Percentiles rank a stretch among this genome's conserved stretches.
phyloP scores from a whole-genome alignment of 2,888 invertebrate species.

The Sicus ferrugineus region DNA sequence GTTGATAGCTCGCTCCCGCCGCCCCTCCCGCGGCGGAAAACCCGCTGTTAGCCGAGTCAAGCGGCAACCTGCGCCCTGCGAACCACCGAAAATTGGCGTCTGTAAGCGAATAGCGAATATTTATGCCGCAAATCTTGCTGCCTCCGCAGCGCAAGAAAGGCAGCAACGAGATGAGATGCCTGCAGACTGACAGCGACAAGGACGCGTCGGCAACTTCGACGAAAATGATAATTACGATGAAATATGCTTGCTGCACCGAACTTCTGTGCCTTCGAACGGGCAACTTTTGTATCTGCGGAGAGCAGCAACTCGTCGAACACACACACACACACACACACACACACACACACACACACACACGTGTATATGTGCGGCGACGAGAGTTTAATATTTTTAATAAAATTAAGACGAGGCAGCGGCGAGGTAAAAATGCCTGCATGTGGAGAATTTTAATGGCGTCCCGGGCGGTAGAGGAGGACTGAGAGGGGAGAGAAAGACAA shows the following conservation, averaged over 20 bases:
- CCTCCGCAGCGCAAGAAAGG: neutral
- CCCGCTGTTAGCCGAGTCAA: no score
- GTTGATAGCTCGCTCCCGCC: no score
- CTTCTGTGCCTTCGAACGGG: no score
- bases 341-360: conserved; percentile 40
- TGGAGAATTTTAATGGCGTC: neutral
- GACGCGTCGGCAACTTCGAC: neutral
- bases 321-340: conserved; percentile 36
- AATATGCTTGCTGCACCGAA: neutral
- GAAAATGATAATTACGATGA: neutral
- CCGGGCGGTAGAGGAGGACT: neutral
- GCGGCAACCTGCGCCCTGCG: no score
- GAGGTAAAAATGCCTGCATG: conserved; percentile 15
- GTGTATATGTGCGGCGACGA: neutral
- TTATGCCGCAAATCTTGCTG: no score
- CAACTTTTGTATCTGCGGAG: conserved; percentile 23
- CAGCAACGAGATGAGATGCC: neutral
- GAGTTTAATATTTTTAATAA: conserved; percentile 57
- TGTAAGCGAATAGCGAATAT: no score
- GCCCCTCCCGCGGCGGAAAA: no score
- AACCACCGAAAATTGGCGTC: no score
- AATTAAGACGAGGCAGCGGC: conserved; percentile 56
- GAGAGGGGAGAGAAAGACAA: neutral
- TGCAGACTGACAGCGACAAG: neutral
- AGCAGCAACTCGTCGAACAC: neutral